Base-by-base conservation (phyloP, 2,888 invertebrate genomes). In the Andrena marginata region DNA sequence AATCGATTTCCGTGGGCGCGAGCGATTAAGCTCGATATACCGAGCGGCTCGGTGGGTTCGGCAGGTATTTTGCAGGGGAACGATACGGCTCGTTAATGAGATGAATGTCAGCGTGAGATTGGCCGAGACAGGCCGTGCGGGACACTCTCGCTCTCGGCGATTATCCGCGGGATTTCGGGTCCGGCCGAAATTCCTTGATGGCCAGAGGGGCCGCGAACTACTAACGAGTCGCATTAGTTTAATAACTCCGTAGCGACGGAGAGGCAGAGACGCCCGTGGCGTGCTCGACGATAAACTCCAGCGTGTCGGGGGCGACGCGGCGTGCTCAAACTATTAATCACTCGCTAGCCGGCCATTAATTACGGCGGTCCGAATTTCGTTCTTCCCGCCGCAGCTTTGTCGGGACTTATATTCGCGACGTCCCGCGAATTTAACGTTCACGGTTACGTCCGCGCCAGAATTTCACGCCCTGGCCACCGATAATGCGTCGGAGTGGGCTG, bases 221-320 rank as follows among this genome's bases (percentile, higher is more conserved):
- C 72, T 87, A 87, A 87, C 85, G 85, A 87, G 82, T 87, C 72
- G 81, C 87, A 88, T 90, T 88, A 89, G 90, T 87, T 89, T 87
- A 89, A 91, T 90, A 90, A 89, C 88, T 89, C 85, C 86, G 80
- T 85, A 80, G 75, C 56, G 63, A 62, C 78, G 82, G 51, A 77
- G 76, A 71, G 49, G 67, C n/a, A 74, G 65, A 79, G 68, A 56
- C 56, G 73, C 59, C 64, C 42, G 20, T 54, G 71, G 65, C 63
- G 64, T 63, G 69, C 65, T 73, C 74, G 35, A 59, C 76, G 73
- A 74, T 81, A 81, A 86, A 86, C 84, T 74, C 69, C 60, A 49
- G 62, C 77, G 72, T 73, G 77, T 80, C 75, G 63, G 59, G 54
- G n/a, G 51, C 65, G 62, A 74, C 60, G 75, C 65, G 74, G 23